Evolutionary conservation across 2,888 invertebrate species (phyloP).

Genomic region (Amaurobius ferox): DNA sequence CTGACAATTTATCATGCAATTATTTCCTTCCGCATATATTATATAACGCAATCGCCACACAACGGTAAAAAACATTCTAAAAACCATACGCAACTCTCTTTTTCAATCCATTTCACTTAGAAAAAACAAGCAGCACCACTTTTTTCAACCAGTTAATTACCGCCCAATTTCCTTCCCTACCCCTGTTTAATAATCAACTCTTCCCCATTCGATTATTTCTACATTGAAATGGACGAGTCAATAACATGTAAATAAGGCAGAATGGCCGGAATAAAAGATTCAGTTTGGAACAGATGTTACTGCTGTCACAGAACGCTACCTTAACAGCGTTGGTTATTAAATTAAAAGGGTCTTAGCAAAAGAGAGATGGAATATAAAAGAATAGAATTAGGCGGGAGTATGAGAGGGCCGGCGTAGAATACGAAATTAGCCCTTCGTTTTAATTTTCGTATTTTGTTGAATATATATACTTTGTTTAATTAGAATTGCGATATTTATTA

Average conservation of each 20-base stretch:
- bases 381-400: neutral
- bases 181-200: constrained; percentile 2
- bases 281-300: constrained; percentile 52
- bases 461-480: neutral
- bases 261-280: constrained; percentile 31
- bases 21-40: too few relatives aligned
- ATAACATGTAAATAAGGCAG: constrained; percentile 58
- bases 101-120: too few relatives aligned
- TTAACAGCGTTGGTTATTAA: constrained; percentile 46
- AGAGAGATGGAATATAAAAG: neutral
- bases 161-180: neutral
- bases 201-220: constrained; percentile 3
- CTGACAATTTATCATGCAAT: too few relatives aligned
- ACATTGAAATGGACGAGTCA: constrained; percentile 26
- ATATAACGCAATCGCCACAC: too few relatives aligned
- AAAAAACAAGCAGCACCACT: neutral
- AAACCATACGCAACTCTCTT: too few relatives aligned
- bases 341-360: constrained; percentile 7
- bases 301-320: constrained; percentile 21
- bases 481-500: neutral
- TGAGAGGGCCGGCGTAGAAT: neutral
- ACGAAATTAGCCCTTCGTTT: neutral
- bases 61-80: too few relatives aligned
- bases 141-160: neutral
- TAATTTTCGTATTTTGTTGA: neutral